Conservation (phyloP, 2,113 vertebrate genomes). For the Proterorhinus semilunaris region DNA sequence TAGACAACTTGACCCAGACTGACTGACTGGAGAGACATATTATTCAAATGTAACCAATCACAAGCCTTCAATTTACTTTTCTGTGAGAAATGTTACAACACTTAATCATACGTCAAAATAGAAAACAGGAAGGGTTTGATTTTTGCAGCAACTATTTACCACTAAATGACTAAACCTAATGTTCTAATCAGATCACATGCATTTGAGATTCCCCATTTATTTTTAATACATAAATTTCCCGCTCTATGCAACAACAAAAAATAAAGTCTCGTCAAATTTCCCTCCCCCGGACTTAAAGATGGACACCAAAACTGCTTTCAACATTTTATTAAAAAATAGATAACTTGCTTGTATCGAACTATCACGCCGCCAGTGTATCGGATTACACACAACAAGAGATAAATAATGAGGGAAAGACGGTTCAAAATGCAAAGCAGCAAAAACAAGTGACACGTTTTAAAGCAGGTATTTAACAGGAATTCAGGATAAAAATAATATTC, state of each 20-base stretch:
- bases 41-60: too few species aligned
- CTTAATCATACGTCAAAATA: too few species aligned
- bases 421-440: conserved; percentile 30
- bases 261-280: neutral
- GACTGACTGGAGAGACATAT: too few species aligned
- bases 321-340: conserved; percentile 72
- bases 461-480: neutral
- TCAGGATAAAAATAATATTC: neutral
- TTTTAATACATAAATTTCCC: neutral
- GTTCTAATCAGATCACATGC: neutral
- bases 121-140: too few species aligned
- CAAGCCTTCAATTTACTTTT: too few species aligned
- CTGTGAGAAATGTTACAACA: too few species aligned
- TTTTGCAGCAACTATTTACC: neutral
- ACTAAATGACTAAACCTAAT: neutral
- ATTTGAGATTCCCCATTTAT: neutral
- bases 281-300: conserved; percentile 9
- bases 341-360: conserved; percentile 36
- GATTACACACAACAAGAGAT: conserved; percentile 34
- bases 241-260: neutral
- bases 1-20: too few species aligned
- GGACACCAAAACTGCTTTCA: conserved; percentile 2
- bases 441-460: conserved; percentile 3
- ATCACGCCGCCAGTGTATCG: conserved; percentile 43
- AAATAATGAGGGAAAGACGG: conserved; percentile 36